Conservation (phyloP, 1,140 invertebrate genomes). For the Maniola jurtina region DNA sequence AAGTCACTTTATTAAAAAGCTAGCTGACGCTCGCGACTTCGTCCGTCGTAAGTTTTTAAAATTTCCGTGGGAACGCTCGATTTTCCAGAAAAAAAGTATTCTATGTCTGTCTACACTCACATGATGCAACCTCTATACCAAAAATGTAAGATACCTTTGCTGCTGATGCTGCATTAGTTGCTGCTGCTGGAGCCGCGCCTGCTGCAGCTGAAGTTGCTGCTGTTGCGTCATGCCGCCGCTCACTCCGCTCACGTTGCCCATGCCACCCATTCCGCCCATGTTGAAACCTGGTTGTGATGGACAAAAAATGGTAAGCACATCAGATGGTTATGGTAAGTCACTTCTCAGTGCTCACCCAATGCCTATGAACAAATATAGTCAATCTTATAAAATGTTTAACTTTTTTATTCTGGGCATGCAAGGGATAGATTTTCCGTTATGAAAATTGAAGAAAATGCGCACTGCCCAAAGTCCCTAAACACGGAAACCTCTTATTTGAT, state of each 20-base stretch:
- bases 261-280: constrained; percentile 50
- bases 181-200: constrained; percentile 76
- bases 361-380: no score
- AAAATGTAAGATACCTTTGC: constrained; percentile 45
- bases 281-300: constrained; percentile 48
- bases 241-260: constrained; percentile 60
- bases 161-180: constrained; percentile 78
- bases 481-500: no score
- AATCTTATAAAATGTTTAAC: no score
- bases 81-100: background rate
- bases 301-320: background rate
- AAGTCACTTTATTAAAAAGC: no score
- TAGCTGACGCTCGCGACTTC: no score
- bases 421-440: no score
- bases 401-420: no score
- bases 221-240: constrained; percentile 66
- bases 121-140: no score
- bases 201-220: constrained; percentile 76
- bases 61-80: background rate
- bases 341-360: no score
- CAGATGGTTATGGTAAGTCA: background rate
- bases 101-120: background rate
- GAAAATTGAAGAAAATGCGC: no score
- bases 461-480: no score
- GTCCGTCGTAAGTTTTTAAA: no score